A percentile compares a stretch with the other conserved stretches of the same genome.
Evolutionary conservation across 2,888 invertebrate genomes (phyloP).

Genomic region (Sesia bembeciformis): DNA sequence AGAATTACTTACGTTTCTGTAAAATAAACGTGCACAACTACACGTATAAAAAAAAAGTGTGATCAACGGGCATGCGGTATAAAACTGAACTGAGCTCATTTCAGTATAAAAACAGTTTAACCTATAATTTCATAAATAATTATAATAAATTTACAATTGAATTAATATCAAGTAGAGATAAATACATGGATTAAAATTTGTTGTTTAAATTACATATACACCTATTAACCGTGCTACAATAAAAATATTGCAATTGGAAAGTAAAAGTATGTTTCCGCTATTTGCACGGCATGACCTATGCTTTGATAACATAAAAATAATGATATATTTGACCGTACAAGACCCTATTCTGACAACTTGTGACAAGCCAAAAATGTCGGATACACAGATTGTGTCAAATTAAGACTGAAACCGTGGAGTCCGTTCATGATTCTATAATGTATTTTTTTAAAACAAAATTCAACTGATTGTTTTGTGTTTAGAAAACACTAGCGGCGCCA

Average conservation of each 20-base stretch:
- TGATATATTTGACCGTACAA: not conserved
- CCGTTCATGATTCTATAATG: too few species aligned
- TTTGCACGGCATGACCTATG: constrained; percentile 8
- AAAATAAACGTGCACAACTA: too few species aligned
- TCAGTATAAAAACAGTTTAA: constrained; percentile 41
- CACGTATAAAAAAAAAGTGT: not conserved
- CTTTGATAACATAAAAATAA: constrained; percentile 7
- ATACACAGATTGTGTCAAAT: too few species aligned
- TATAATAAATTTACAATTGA: constrained; percentile 52
- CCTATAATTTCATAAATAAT: constrained; percentile 54
- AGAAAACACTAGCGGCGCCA: too few species aligned
- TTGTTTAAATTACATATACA: constrained; percentile 6
- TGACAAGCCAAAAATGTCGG: not conserved
- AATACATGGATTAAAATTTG: constrained; percentile 38
- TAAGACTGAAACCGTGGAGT: too few species aligned
- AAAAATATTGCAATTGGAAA: constrained; percentile 30
- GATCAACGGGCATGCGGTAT: not conserved
- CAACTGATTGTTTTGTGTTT: too few species aligned
- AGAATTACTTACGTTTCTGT: too few species aligned
- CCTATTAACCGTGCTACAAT: constrained; percentile 14
- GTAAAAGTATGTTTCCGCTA: constrained; percentile 9
- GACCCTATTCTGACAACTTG: not conserved
- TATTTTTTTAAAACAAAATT: too few species aligned
- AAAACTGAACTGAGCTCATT: constrained; percentile 21
- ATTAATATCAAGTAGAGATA: constrained; percentile 42